Evolutionary conservation across 2,797 vertebrate genomes (phyloP).

Genomic region (Sciurus carolinensis): DNA sequence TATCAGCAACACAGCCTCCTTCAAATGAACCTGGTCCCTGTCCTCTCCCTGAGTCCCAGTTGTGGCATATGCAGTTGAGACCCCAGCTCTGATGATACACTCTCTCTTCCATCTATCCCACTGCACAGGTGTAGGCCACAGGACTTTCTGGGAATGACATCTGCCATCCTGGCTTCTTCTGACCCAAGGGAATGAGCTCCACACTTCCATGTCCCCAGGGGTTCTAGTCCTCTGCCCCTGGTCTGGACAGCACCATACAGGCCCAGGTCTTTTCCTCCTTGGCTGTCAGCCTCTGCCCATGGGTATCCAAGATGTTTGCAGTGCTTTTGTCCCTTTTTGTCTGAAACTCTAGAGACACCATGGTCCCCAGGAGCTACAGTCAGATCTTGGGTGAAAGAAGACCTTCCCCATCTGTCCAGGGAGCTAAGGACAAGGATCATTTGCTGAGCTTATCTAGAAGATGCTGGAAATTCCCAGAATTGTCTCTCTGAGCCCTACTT

Average conservation of each 20-base stretch:
- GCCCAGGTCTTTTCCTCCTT: background rate
- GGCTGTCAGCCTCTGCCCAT: background rate
- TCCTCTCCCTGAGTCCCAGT: background rate
- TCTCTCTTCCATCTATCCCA: slow-evolving; percentile 10
- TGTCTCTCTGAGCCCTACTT: background rate
- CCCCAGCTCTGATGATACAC: background rate
- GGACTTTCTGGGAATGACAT: slow-evolving; percentile 87
- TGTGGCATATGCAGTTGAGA: no score
- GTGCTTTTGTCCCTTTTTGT: background rate
- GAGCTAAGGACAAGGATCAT: background rate
- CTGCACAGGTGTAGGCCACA: slow-evolving; percentile 89
- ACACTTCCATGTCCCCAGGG: slow-evolving; percentile 94
- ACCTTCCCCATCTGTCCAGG: background rate
- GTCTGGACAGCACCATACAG: slow-evolving; percentile 86
- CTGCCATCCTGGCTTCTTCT: slow-evolving; percentile 94
- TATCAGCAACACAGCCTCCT: background rate
- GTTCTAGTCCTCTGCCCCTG: slow-evolving; percentile 90
- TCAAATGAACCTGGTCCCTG: accelerated
- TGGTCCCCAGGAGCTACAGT: background rate
- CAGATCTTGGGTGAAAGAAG: background rate
- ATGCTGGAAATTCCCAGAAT: background rate
- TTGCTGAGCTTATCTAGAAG: background rate
- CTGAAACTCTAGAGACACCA: background rate
- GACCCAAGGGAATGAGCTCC: slow-evolving; percentile 90
- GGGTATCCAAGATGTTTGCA: background rate